Base-by-base conservation (phyloP, 2,797 vertebrate genomes). In the Pantherophis alleghaniensis region DNA sequence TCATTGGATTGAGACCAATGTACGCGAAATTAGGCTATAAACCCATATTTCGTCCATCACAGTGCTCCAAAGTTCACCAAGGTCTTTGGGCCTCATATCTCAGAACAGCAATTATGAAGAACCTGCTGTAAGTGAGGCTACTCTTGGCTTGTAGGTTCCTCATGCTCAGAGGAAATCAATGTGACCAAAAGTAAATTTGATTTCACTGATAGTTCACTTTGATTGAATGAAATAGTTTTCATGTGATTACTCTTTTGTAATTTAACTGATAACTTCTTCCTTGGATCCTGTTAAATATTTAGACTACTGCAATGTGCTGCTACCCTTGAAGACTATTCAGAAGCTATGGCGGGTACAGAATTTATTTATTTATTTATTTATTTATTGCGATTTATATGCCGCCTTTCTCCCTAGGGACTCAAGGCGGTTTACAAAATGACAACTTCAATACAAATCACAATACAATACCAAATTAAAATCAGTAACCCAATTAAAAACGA, bases 11-110 rank as follows among this genome's bases (percentile, higher is more conserved):
- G 16, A 94, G 86, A 5, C 0, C 13, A 90, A 3, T 93, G 94
- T 83, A 66, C n/a, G 42, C 14, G 37, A 94, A 57, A 92, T 90
- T 26, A 90, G 86, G 90, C 20, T 42, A 56, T 89, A 69, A 94
- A 66, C 53, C 83, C 51, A 69, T 89, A 86, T 83, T 55, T 61
- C 53, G 16, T 90, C 51, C 56, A 11, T 51, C 22, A 57, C 10
- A 22, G 9, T 7, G 4, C 28, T 69, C 26, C 57, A 61, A 32
- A 60, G 42, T 53, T 86, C 59, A 32, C 14, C 56, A 37, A 24
- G 32, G n/a, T 12, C n/a, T 69, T 10, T 3, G 4, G 24, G 10
- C n/a, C 37, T 10, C 47, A 56, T 57, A 87, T n/a, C 60, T 95
- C 51, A 24, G 18, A 51, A 86, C 88, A 86, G 9, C 37, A 92